Conservation (phyloP, 2,888 invertebrate genomes). For the Acheta domesticus region DNA sequence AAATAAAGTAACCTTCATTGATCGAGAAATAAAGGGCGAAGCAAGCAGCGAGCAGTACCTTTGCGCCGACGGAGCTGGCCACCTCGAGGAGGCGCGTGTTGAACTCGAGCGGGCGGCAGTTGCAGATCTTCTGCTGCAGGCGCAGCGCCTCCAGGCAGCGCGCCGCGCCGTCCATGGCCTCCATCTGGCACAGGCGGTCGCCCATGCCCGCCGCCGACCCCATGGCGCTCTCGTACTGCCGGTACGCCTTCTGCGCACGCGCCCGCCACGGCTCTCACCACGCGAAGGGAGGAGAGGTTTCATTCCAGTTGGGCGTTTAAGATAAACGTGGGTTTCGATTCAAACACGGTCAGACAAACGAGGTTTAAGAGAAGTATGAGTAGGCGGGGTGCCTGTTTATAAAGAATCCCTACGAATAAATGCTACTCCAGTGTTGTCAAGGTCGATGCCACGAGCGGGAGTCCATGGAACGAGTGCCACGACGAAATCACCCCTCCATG, state of each 20-base stretch:
- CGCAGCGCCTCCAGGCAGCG: slow-evolving; percentile 70
- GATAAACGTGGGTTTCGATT: background rate
- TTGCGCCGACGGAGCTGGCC: slow-evolving; percentile 80
- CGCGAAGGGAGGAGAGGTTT: too few relatives aligned
- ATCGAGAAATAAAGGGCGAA: too few relatives aligned
- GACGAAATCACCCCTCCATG: too few relatives aligned
- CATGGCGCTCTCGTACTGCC: slow-evolving; percentile 85
- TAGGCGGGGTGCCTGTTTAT: too few relatives aligned
- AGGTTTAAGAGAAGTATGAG: too few relatives aligned
- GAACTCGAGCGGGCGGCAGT: slow-evolving; percentile 81
- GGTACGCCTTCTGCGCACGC: slow-evolving; percentile 58
- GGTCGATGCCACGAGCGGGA: too few relatives aligned
- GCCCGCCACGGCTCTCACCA: background rate
- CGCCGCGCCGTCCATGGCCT: slow-evolving; percentile 85
- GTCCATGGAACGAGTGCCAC: too few relatives aligned
- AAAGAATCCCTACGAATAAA: too few relatives aligned
- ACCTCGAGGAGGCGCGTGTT: slow-evolving; percentile 79
- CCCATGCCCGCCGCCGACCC: slow-evolving; percentile 72
- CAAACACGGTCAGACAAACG: background rate
- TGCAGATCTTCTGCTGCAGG: slow-evolving; percentile 78
- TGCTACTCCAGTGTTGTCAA: too few relatives aligned
- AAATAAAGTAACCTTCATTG: too few relatives aligned
- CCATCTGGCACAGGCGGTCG: slow-evolving; percentile 82
- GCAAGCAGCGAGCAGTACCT: slow-evolving; percentile 52
- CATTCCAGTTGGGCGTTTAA: too few relatives aligned